A percentile compares a stretch with the other conserved stretches of the same genome.
Conservation (phyloP, 53 echinoderm and acorn worm species). For the Holothuria leucospilota region DNA sequence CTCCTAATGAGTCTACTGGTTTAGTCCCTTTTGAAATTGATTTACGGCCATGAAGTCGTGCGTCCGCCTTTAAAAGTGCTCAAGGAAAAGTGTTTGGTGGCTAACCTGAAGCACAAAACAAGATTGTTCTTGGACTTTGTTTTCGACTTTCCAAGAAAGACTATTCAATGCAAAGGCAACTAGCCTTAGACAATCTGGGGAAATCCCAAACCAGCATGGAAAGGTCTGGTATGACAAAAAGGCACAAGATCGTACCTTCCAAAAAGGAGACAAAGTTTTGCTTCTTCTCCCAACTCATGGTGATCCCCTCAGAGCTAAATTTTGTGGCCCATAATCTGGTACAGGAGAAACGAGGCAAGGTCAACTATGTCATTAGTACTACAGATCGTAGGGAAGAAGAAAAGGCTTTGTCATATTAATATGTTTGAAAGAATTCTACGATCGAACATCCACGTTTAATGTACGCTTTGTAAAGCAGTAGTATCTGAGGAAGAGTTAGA, state of each 20-base stretch:
- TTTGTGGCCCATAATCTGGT: constrained; percentile 68
- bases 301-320: constrained; percentile 60
- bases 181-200: constrained; percentile 37
- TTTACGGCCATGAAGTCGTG: constrained; percentile 65
- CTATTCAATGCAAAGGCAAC: constrained; percentile 48
- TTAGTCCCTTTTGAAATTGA: constrained; percentile 75
- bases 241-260: constrained; percentile 49
- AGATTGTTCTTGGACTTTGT: constrained; percentile 73
- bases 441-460: neutral
- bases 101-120: constrained; percentile 21
- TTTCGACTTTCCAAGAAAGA: constrained; percentile 62
- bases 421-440: constrained; percentile 68
- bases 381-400: constrained; percentile 63
- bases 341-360: constrained; percentile 49
- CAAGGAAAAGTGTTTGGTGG: constrained; percentile 59
- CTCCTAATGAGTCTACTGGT: constrained; percentile 60
- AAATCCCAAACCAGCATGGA: constrained; percentile 48
- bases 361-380: constrained; percentile 71
- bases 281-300: constrained; percentile 66
- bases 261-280: constrained; percentile 67
- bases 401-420: constrained; percentile 65
- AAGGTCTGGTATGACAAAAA: constrained; percentile 64
- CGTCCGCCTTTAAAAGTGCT: constrained; percentile 62
- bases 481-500: neutral
- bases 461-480: constrained; percentile 1